Evolutionary conservation across 2,888 invertebrate species (phyloP).

Genomic region (Metacarcinus magister): DNA sequence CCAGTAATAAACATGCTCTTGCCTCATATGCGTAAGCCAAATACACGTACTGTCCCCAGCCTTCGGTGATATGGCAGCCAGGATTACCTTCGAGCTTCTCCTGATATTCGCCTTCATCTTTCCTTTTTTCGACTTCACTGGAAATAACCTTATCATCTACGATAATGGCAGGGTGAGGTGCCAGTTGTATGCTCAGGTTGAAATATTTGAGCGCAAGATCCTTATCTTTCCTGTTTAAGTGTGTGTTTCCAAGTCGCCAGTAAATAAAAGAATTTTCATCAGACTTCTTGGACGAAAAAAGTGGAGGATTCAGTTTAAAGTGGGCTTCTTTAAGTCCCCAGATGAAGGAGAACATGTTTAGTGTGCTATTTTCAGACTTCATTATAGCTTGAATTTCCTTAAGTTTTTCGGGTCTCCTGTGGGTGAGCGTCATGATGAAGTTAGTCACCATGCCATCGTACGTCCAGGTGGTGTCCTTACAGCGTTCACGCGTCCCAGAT

Average conservation of each 20-base stretch:
- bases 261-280: background rate
- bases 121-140: background rate
- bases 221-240: background rate
- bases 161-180: background rate
- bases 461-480: background rate
- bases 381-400: background rate
- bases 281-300: background rate
- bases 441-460: background rate
- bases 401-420: background rate
- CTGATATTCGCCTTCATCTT: background rate
- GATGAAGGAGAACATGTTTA: background rate
- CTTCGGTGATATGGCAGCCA: background rate
- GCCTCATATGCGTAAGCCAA: background rate
- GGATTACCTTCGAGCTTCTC: background rate
- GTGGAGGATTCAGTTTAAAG: background rate
- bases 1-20: background rate
- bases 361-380: background rate
- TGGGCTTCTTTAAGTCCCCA: background rate
- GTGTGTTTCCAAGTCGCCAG: background rate
- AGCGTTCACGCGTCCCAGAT: background rate
- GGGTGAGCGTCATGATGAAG: background rate
- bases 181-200: background rate
- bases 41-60: background rate
- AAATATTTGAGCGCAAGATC: conserved; percentile 18
- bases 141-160: background rate